These are phyloP conservation scores for Sinella curviseta DNA, from an alignment of 1,140 invertebrate genomes.

Conservation along the genomic window DNA sequence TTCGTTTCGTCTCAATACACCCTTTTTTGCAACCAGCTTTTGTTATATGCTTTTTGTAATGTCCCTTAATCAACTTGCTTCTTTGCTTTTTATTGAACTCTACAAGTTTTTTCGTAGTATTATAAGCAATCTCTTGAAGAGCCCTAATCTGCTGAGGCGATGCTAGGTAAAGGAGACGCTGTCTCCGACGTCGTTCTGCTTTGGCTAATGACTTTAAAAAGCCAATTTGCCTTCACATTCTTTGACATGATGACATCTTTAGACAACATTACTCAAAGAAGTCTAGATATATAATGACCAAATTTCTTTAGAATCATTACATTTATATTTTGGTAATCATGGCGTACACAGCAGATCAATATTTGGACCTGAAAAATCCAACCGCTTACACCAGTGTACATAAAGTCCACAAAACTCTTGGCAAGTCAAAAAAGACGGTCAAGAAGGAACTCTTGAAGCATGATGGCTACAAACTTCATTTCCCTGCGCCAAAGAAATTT, in stretches of 20 bases:
- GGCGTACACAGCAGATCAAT: background rate
- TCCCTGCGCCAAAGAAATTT: background rate
- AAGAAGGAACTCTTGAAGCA: background rate
- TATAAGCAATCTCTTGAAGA: background rate
- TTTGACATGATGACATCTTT: no score
- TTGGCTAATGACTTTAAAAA: background rate
- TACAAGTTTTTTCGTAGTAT: background rate
- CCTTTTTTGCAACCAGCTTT: background rate
- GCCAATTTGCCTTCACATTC: no score
- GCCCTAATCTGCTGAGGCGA: background rate
- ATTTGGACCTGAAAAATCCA: background rate
- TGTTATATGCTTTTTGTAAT: background rate
- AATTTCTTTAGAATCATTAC: background rate
- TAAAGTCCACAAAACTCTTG: background rate
- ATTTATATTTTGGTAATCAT: background rate
- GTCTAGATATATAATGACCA: background rate
- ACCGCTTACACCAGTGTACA: background rate
- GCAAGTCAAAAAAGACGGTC: background rate
- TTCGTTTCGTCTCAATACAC: background rate
- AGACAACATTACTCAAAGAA: no score
- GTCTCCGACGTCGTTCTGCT: no score
- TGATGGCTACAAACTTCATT: background rate
- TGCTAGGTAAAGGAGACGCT: background rate
- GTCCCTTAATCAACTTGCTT: background rate
- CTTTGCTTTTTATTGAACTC: background rate